Base-by-base conservation (phyloP, 2,888 invertebrate species). In the Zygothrica quintamaculata region DNA sequence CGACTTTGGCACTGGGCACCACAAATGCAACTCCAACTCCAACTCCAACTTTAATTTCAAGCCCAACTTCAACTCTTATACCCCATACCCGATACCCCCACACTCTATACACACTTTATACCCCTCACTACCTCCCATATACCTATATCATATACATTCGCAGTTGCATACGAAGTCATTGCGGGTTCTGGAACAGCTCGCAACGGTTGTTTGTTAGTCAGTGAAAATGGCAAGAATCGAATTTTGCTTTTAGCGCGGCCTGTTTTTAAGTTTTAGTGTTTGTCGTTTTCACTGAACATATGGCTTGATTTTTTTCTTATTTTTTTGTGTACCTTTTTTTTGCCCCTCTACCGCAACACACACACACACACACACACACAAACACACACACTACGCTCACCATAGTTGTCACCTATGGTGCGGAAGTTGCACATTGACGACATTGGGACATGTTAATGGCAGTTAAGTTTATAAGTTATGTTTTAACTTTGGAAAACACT, bases 211-310 rank as follows among this genome's bases (percentile, higher is more conserved):
- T 80, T 86, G 84, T 82, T 86, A 75, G 82, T 66, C 84, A 65
- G 72, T 77, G 78, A 58, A 84, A 80, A 81, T 84, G 84, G 77
- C 73, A 82, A 76, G 82, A 82, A 82, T 82, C 76, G 82, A 86
- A 82, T 86, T 82, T 82, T 82, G 82, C 82, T 82, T 82, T 82
- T 82, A 82, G 81, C 86, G 84, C 86, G 84, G 84, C 86, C 82
- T 75, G 86, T 82, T 85, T 86, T 61, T 80, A 75, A 72, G 60
- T 84, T 84, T 77, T 78, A 74, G 76, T 81, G 82, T 71, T 74
- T 82, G 76, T 80, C 73, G 77, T 80, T 77, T 84, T 81, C 67
- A 73, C 66, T 72, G 58, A 86, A 77, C 77, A 84, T 85, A 82
- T 85, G 80, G 77, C 84, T 68, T 74, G 65, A 78, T 82, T 68